Base-by-base conservation (phyloP, 2,888 invertebrate genomes). In the Linnaemya vulpina region DNA sequence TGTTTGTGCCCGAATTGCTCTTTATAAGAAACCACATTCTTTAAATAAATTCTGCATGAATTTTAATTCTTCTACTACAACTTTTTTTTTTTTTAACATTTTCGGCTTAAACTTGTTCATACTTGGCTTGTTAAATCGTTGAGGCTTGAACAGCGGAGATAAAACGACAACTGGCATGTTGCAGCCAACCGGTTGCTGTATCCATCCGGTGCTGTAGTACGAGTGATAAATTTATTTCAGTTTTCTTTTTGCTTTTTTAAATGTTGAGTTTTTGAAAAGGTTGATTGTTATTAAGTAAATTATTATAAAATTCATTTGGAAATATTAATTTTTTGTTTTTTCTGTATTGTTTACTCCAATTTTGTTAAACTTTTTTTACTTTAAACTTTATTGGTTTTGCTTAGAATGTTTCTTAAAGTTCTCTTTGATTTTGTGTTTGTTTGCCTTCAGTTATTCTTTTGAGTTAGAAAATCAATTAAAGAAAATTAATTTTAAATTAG, bases 141-240 rank as follows among this genome's bases (percentile, higher is more conserved):
- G 62, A 62, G 62, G 40, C 77, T 70, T 78, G 35, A 70, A 70
- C 22, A 38, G 22, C 13, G 35, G 3, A 40, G 40, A 63, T 58
- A 46, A 67, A 55, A 7, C 17, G 51, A 10, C 17, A 67, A 62
- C 49, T 79, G 55, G n/a, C 60, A 15, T 70, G 53, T 53, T 55
- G 25, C 35, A 63, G 43, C 10, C 25, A 65, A 73, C 79, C 79
- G 73, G 79, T 73, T 65, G 8, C n/a, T 25, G 55, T 73, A 79
- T 79, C 79, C 79, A 79, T 79, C 79, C 79, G 79, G 65, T 73
- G 25, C 15, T 25, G 51, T 2, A 5, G 5, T 30, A 30, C 30
- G 8, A 58, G 9, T 58, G n/a, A 25, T 4, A 30, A 55, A 58
- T 13, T 30, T 9, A 22, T 25, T 51, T 20, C 9, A 10, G 9